A percentile compares a stretch with the other conserved stretches of the same genome.
phyloP scores from a whole-genome alignment of 2,888 invertebrate species.

The Pseudococcus jackbeardsleyi region DNA sequence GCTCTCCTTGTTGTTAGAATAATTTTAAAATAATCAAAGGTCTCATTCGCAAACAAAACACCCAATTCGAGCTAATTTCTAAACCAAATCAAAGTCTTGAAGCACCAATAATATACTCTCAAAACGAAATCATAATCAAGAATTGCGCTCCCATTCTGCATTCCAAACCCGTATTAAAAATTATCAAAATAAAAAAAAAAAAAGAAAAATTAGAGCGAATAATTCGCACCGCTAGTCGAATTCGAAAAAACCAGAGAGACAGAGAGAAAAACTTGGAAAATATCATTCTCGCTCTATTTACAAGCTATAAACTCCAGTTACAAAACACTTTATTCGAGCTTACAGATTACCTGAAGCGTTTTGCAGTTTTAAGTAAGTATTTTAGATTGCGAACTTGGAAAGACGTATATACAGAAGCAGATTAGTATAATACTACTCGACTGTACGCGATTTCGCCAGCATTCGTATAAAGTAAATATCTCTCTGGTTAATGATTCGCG shows the following conservation, averaged over 20 bases:
- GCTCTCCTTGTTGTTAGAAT: no score
- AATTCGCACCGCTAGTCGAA: not conserved
- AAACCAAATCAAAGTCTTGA: no score
- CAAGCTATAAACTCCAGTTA: constrained; percentile 4
- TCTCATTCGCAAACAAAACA: no score
- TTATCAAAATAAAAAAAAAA: not conserved
- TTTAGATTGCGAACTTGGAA: constrained; percentile 5
- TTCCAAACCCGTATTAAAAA: not conserved
- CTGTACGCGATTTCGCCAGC: constrained; percentile 1
- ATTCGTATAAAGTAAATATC: not conserved
- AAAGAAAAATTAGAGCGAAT: not conserved
- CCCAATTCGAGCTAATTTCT: no score
- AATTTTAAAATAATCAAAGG: no score
- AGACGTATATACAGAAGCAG: not conserved
- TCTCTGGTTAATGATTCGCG: constrained; percentile 15
- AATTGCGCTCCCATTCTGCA: not conserved
- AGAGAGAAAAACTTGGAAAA: not conserved
- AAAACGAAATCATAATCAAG: not conserved
- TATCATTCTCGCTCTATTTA: not conserved
- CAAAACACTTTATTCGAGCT: constrained; percentile 1
- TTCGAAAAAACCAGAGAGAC: not conserved
- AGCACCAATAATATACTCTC: no score
- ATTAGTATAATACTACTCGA: not conserved
- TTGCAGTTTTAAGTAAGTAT: not conserved
- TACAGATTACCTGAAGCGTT: constrained; percentile 39